Conservation (phyloP, 2,888 invertebrate species). For the Tuberolachnus salignus region DNA sequence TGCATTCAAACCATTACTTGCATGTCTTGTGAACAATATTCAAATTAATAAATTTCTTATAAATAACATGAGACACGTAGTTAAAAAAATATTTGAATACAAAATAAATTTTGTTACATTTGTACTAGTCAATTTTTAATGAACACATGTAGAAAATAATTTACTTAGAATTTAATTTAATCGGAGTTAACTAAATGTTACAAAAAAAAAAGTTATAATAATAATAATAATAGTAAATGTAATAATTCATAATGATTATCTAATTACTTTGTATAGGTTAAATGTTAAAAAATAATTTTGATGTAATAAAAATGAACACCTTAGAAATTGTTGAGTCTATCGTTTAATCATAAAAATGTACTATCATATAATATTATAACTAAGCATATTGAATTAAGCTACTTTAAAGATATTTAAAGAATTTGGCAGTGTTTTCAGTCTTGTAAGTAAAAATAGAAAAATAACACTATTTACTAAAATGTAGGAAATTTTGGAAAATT, state of each 20-base stretch:
- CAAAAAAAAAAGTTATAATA: conserved; percentile 20
- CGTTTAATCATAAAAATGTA: conserved; percentile 40
- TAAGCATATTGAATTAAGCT: conserved; percentile 43
- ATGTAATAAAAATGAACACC: conserved; percentile 53
- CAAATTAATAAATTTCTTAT: not conserved
- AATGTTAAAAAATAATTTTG: conserved; percentile 47
- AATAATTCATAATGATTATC: conserved; percentile 18
- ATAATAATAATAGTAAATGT: conserved; percentile 24
- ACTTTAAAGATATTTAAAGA: conserved; percentile 42
- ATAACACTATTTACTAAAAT: conserved; percentile 38
- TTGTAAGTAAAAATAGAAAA: conserved; percentile 48
- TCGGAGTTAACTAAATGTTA: not conserved
- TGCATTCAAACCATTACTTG: conserved; percentile 18
- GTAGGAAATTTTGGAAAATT: conserved; percentile 33
- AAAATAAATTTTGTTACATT: conserved; percentile 28
- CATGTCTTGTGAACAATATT: conserved; percentile 7
- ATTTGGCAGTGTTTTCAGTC: conserved; percentile 56
- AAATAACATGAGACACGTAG: conserved; percentile 9
- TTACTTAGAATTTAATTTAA: not conserved
- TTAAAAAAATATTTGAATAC: conserved; percentile 31
- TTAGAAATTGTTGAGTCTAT: conserved; percentile 45
- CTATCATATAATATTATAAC: conserved; percentile 24
- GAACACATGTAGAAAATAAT: not conserved
- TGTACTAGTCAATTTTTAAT: not conserved
- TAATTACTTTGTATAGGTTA: conserved; percentile 8